Base-by-base conservation (phyloP, 2,797 vertebrate genomes). In the Myotis vivesi region DNA sequence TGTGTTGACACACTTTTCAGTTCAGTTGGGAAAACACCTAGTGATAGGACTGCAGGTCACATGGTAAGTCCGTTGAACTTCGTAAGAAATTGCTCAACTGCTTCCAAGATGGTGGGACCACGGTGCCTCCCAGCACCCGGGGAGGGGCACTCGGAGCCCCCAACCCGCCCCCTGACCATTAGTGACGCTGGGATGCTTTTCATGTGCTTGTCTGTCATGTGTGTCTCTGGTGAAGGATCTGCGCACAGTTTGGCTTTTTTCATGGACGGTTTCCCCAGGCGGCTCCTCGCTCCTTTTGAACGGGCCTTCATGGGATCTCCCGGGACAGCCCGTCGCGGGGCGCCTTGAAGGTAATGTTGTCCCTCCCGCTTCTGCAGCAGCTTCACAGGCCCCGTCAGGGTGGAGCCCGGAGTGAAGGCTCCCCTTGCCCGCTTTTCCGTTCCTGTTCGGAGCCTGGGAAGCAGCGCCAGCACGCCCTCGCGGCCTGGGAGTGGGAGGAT, bases 61-160 rank as follows among this genome's bases (percentile, higher is more conserved):
- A 23, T 0, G 3, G 41, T 30, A 28, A 33, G 66, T 8, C 2
- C 10, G 72, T 10, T 7, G 15, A 22, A 51, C 89, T 51, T 25
- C 6, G 8, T 10, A 20, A 77, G 79, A 41, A 72, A n/a, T 46
- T 12, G 19, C 46, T 59, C 20, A 36, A 9, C 30, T n/a, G 23
- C 19, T 46, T 36, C 69, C 51, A 28, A 44, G n/a, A 22, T 4
- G 62, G 17, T 49, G 8, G 49, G 9, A 22, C 62, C 4, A 8
- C 33, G 13, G 25, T 49, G n/a, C 36, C 11, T 53, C n/a, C 8
- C 1, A 12, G 36, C 5, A 16, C 25, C 49, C 5, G 8, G 0
- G 25, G 4, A 16, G 30, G 7, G 25, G 0, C 28, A 2, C 13
- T 6, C 16, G 59, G 59, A 2, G 62, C 13, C 16, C 30, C 38